Evolutionary conservation across 37 sponge, comb jelly and placozoan species (phyloP).

Genomic region (Ianthella basta): DNA sequence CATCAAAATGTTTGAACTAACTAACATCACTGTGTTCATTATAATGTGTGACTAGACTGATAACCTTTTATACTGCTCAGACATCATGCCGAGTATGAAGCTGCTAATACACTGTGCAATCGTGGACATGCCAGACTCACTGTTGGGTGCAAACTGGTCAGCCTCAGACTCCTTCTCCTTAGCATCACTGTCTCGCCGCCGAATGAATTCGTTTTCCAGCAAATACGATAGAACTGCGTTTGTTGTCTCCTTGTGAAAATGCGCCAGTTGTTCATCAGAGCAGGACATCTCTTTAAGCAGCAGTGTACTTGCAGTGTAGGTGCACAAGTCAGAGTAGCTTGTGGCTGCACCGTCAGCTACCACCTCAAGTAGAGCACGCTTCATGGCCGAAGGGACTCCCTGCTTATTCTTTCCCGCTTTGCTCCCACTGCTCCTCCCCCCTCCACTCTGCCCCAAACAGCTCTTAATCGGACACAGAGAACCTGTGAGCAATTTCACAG

Average conservation of each 20-base stretch:
- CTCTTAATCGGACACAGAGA: slow-evolving; percentile 83
- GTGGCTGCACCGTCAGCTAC: slow-evolving; percentile 79
- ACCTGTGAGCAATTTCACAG: slow-evolving; percentile 62
- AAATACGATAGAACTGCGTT: slow-evolving; percentile 72
- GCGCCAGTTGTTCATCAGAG: background rate
- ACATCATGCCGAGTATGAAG: too few relatives aligned
- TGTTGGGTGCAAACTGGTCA: too few relatives aligned
- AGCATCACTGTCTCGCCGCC: background rate
- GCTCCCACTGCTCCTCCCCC: background rate
- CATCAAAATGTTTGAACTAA: too few relatives aligned
- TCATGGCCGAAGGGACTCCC: slow-evolving; percentile 56
- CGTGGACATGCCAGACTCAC: too few relatives aligned
- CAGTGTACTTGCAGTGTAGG: slow-evolving; percentile 84
- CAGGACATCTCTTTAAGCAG: slow-evolving; percentile 80
- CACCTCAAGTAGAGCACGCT: slow-evolving; percentile 95
- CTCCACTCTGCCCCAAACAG: slow-evolving; percentile 58
- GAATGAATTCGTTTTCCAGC: slow-evolving; percentile 84
- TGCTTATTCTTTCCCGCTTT: background rate
- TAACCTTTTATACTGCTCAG: too few relatives aligned
- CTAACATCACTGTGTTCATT: too few relatives aligned
- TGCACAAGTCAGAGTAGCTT: slow-evolving; percentile 44
- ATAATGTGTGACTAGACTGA: too few relatives aligned
- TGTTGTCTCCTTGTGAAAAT: background rate
- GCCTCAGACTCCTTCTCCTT: too few relatives aligned
- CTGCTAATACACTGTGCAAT: too few relatives aligned